Percentiles rank a stretch among this genome's conserved stretches.
Conservation (phyloP, 2,113 vertebrate species). For the Oreochromis aureus region DNA sequence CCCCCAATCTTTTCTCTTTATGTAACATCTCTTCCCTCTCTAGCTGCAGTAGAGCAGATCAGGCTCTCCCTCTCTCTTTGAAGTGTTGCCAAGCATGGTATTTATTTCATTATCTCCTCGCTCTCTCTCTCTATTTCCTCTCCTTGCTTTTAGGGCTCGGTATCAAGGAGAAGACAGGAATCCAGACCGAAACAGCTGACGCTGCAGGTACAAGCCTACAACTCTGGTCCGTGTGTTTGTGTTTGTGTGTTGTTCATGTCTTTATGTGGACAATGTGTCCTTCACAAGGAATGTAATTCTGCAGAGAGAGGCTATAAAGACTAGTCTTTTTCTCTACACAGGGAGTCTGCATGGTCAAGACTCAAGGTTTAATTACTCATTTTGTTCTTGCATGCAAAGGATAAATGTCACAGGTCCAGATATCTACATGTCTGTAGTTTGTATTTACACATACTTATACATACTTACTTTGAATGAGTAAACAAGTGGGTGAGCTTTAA, state of each 20-base stretch:
- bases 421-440: neutral
- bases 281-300: neutral
- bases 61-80: constrained; percentile 52
- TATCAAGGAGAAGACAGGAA: constrained; percentile 42
- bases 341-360: neutral
- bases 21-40: constrained; percentile 43
- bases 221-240: constrained; percentile 1
- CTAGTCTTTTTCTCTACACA: neutral
- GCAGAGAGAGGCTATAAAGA: neutral
- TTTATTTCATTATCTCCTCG: constrained; percentile 65
- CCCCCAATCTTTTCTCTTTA: constrained; percentile 38
- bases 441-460: neutral
- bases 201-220: constrained; percentile 38
- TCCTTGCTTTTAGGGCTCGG: constrained; percentile 40
- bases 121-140: constrained; percentile 51
- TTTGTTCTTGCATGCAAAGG: neutral
- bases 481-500: neutral
- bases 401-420: neutral
- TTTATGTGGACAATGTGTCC: neutral
- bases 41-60: constrained; percentile 35
- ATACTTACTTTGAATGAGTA: neutral
- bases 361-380: neutral
- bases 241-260: neutral
- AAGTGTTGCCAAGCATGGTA: constrained; percentile 59
- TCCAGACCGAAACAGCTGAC: constrained; percentile 39